Base-by-base conservation (phyloP, 2,888 invertebrate genomes). In the Stenotaenia linearis region DNA sequence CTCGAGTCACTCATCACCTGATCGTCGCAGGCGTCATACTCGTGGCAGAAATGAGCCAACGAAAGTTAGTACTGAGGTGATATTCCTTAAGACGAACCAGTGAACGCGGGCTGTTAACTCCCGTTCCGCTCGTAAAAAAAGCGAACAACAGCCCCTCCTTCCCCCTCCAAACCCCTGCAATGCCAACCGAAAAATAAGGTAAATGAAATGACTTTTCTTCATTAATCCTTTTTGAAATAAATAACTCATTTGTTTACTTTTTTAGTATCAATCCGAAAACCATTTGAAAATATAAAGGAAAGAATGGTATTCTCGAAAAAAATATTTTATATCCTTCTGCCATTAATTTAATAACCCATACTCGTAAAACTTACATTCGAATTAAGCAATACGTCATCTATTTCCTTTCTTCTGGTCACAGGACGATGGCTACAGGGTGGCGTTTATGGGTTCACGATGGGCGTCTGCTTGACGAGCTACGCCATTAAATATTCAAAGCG, bases 61-160 rank as follows among this genome's bases (percentile, higher is more conserved):
- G 69, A n/a, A 69, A 69, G 69, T 25, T 69, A 12, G 69, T 25
- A 28, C 28, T 15, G n/a, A 7, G 28, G 69, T 69, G 28, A 69
- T 10, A 28, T 69, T 25, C 25, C 28, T 1, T 45, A 69, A 69
- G 23, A 69, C 69, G 69, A 69, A 69, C 25, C 69, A 69, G 69
- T 69, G 69, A 69, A 69, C 69, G 69, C 25, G 69, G 15, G 69
- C 69, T 69, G 69, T 69, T 69, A 69, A 69, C 69, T 69, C 69
- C 25, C 69, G 69, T 69, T 69, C 69, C 69, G 69, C 69, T 69
- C 69, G 69, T 69, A 69, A 69, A 69, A 32, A 69, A 69, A 15
- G 69, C 69, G 69, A 69, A 69, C 69, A 28, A 69, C 25, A 69
- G 45, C 25, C 25, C 69, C 28, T 4, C 10, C 69, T 69, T 28